Percentiles rank a stretch among this genome's conserved stretches.
These are phyloP conservation scores for Geothlypis trichas DNA, from an alignment of 2,113 vertebrate species.

Conservation along the genomic window DNA sequence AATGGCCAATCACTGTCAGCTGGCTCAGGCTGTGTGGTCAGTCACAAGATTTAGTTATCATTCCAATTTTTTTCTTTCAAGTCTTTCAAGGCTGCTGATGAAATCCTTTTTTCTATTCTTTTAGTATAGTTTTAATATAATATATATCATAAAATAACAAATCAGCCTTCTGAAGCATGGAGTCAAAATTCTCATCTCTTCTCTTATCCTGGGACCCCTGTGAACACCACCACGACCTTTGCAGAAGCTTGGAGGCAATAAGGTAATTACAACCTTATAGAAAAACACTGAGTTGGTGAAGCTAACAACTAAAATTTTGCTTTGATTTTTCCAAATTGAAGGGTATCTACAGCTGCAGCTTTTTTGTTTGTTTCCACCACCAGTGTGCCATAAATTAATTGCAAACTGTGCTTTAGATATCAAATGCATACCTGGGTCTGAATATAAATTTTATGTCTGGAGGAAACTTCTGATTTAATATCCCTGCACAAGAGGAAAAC, in stretches of 20 bases:
- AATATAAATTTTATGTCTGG: not conserved
- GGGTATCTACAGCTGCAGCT: not conserved
- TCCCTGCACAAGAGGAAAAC: not conserved
- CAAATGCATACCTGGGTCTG: not conserved
- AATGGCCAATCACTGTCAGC: no score
- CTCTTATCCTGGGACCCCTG: no score
- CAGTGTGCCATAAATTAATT: not conserved
- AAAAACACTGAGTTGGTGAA: not conserved
- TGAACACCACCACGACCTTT: not conserved
- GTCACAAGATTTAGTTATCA: no score
- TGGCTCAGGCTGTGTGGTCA: no score
- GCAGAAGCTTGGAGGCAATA: not conserved
- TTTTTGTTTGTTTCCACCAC: not conserved
- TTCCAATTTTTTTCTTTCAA: no score
- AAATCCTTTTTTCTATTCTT: no score
- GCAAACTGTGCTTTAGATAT: not conserved
- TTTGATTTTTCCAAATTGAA: not conserved
- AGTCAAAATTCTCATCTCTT: no score
- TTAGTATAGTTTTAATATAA: no score
- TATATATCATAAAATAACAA: no score
- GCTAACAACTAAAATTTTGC: not conserved
- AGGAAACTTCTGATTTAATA: not conserved
- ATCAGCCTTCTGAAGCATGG: no score
- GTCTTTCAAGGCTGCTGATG: no score
- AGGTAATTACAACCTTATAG: not conserved